Percentiles rank a stretch among this genome's conserved stretches.
Conservation (phyloP, 2,888 invertebrate species). For the Cerastoderma edule region DNA sequence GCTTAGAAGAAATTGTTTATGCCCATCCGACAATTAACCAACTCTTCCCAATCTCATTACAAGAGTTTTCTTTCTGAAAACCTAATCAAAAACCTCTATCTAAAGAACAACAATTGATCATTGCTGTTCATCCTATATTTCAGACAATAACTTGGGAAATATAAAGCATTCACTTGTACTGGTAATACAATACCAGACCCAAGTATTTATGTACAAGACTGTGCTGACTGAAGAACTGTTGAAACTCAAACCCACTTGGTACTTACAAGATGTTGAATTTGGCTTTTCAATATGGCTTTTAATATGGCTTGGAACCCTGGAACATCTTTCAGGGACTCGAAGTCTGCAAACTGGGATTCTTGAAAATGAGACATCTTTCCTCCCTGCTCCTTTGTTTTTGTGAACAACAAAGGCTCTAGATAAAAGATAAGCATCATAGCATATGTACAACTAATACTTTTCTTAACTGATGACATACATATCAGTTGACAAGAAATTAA, state of each 20-base stretch:
- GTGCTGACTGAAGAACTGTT: not conserved
- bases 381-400: too few relatives aligned
- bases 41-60: too few relatives aligned
- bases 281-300: conserved; percentile 13
- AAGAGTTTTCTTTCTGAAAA: too few relatives aligned
- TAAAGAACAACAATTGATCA: not conserved
- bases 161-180: not conserved
- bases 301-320: conserved; percentile 13
- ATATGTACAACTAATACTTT: too few relatives aligned
- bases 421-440: too few relatives aligned
- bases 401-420: too few relatives aligned
- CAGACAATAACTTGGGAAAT: not conserved
- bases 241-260: not conserved
- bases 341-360: not conserved
- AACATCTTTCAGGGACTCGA: not conserved
- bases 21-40: too few relatives aligned
- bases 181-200: not conserved
- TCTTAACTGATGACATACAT: too few relatives aligned
- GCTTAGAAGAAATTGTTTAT: too few relatives aligned
- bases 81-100: too few relatives aligned
- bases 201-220: not conserved
- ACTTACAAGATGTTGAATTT: conserved; percentile 18
- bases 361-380: conserved; percentile 1
- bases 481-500: too few relatives aligned
- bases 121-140: not conserved